phyloP scores from a whole-genome alignment of 2,797 vertebrate genomes.

The Melanotaenia maccullochi region DNA sequence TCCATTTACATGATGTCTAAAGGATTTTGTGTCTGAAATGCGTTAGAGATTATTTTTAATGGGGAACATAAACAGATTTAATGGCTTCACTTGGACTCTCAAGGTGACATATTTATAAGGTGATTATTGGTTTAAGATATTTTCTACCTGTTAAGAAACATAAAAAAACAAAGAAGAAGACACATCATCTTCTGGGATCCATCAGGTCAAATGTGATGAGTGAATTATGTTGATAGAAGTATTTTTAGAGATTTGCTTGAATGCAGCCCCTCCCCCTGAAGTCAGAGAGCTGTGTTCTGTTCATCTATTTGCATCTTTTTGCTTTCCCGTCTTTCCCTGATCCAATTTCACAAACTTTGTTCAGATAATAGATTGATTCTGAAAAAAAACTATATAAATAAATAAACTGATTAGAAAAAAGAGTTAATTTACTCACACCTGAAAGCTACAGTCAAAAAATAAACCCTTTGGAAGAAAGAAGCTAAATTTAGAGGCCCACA shows the following conservation, averaged over 20 bases:
- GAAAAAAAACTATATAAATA: neutral
- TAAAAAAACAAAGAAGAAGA: too few relatives aligned
- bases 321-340: conserved; percentile 8
- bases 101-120: neutral
- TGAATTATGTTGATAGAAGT: neutral
- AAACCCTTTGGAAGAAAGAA: neutral
- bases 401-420: neutral
- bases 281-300: neutral
- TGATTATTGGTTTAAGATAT: neutral
- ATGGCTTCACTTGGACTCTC: conserved; percentile 8
- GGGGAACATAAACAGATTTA: neutral
- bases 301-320: conserved; percentile 7
- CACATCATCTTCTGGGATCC: neutral
- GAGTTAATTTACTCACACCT: conserved; percentile 10
- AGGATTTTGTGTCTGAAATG: neutral
- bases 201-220: neutral
- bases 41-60: neutral
- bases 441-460: conserved; percentile 27
- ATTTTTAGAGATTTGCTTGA: conserved; percentile 8
- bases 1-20: neutral
- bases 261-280: neutral
- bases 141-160: neutral
- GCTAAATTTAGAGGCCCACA: conserved; percentile 53
- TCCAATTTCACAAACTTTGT: conserved; percentile 10
- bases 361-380: conserved; percentile 14